Conservation (phyloP, 1,140 invertebrate species). For the Drosophila pachea region DNA sequence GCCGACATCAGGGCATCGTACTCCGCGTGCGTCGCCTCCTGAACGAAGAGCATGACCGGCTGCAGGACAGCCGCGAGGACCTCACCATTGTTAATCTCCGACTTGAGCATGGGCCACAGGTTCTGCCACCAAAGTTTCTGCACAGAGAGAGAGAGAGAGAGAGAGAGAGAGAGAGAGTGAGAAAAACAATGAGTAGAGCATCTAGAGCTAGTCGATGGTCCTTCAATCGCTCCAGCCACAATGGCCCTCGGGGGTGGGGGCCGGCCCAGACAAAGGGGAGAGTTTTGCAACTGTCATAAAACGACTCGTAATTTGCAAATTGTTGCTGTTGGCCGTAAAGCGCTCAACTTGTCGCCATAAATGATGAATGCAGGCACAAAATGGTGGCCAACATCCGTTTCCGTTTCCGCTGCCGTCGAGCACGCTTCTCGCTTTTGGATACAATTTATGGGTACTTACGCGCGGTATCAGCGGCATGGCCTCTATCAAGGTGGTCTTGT, state of each 20-base stretch:
- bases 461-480: conserved; percentile 92
- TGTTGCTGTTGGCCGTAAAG: conserved; percentile 63
- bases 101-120: conserved; percentile 92
- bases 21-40: conserved; percentile 89
- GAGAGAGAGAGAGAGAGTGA: no score
- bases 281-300: conserved; percentile 63
- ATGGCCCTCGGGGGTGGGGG: no score
- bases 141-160: conserved; percentile 47
- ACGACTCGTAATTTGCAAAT: conserved; percentile 67
- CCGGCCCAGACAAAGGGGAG: conserved; percentile 9
- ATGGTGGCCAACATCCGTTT: conserved; percentile 49
- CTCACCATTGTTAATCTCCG: conserved; percentile 91
- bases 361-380: conserved; percentile 56
- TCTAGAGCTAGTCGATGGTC: conserved; percentile 31
- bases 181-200: conserved; percentile 29
- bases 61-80: conserved; percentile 93
- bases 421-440: not conserved
- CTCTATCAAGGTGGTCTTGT: conserved; percentile 90
- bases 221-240: conserved; percentile 25
- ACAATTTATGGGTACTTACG: conserved; percentile 82
- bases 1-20: conserved; percentile 91
- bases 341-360: conserved; percentile 56
- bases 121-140: conserved; percentile 98
- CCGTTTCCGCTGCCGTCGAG: conserved; percentile 6
- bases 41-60: conserved; percentile 92